Percentiles rank a stretch among this genome's conserved stretches.
These are phyloP conservation scores for Colaptes auratus DNA, from an alignment of 2,113 vertebrate genomes.

Conservation along the genomic window DNA sequence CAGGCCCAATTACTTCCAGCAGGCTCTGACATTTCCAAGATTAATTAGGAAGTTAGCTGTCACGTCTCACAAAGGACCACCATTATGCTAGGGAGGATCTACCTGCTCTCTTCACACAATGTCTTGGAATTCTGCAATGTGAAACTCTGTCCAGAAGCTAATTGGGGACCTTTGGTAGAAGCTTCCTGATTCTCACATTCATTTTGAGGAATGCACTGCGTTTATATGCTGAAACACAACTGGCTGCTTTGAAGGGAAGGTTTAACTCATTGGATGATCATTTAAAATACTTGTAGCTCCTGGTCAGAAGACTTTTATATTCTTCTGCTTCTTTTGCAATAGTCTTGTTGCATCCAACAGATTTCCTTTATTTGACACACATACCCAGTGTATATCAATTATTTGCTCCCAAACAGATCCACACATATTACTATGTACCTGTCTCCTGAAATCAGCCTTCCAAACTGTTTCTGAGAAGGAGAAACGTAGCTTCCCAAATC, in stretches of 20 bases:
- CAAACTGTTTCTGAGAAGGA: neutral
- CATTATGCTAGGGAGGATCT: slow-evolving; percentile 6
- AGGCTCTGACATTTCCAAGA: slow-evolving; percentile 75
- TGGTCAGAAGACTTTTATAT: neutral
- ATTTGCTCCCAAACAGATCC: neutral
- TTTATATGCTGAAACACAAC: slow-evolving; percentile 1
- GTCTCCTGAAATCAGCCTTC: neutral
- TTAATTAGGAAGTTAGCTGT: slow-evolving; percentile 75
- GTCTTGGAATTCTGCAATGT: slow-evolving; percentile 5
- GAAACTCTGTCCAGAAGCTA: slow-evolving; percentile 4
- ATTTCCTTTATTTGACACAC: neutral
- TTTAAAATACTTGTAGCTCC: neutral
- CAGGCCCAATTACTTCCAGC: slow-evolving; percentile 71
- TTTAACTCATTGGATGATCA: neutral
- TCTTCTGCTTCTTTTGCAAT: neutral
- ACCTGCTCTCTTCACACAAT: slow-evolving; percentile 26
- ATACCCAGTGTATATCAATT: neutral
- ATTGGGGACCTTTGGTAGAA: neutral
- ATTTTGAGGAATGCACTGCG: slow-evolving; percentile 14
- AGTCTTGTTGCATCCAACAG: neutral
- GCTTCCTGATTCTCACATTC: slow-evolving; percentile 6
- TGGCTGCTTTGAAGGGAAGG: neutral
- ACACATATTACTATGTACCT: rapidly evolving
- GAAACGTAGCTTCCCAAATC: neutral
- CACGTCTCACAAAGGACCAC: slow-evolving; percentile 63